These are phyloP conservation scores for Hippocampus guttulatus DNA, from an alignment of 2,113 vertebrate genomes.

Conservation along the genomic window DNA sequence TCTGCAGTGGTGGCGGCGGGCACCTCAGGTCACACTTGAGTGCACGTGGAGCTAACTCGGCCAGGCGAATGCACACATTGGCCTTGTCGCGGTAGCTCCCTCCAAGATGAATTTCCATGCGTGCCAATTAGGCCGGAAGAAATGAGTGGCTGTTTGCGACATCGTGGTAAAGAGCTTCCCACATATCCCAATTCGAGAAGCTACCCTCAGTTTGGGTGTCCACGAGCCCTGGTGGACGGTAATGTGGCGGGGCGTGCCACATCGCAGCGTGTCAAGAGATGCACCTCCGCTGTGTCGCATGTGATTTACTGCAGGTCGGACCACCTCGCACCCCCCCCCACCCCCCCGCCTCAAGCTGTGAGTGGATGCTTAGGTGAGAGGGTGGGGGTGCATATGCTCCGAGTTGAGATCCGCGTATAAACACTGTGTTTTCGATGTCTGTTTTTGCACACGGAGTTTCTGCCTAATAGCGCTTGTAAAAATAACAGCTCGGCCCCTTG, in stretches of 20 bases:
- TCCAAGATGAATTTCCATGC: constrained; percentile 59
- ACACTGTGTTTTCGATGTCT: constrained; percentile 59
- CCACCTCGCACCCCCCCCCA: constrained; percentile 46
- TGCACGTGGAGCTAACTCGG: neutral
- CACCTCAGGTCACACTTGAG: neutral
- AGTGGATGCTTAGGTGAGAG: neutral
- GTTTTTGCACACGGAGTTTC: constrained; percentile 61
- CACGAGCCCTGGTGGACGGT: constrained; percentile 50
- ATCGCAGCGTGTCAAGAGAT: constrained; percentile 61
- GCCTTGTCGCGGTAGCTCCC: constrained; percentile 49
- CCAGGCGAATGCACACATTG: constrained; percentile 29
- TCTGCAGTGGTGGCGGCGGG: neutral
- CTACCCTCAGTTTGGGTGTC: constrained; percentile 11
- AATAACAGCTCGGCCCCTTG: constrained; percentile 57
- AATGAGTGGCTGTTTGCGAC: constrained; percentile 70
- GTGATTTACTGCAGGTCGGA: constrained; percentile 53
- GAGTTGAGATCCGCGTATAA: constrained; percentile 17
- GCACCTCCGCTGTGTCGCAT: constrained; percentile 65
- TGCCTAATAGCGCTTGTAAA: constrained; percentile 54
- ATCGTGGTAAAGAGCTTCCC: constrained; percentile 62
- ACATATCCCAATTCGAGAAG: constrained; percentile 1
- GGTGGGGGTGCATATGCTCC: constrained; percentile 12
- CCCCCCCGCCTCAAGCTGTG: neutral
- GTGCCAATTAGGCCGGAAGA: constrained; percentile 74
- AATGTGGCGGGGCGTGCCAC: constrained; percentile 61